Evolutionary conservation across 2,797 vertebrate species (phyloP).

Genomic region (Capromys pilorides): DNA sequence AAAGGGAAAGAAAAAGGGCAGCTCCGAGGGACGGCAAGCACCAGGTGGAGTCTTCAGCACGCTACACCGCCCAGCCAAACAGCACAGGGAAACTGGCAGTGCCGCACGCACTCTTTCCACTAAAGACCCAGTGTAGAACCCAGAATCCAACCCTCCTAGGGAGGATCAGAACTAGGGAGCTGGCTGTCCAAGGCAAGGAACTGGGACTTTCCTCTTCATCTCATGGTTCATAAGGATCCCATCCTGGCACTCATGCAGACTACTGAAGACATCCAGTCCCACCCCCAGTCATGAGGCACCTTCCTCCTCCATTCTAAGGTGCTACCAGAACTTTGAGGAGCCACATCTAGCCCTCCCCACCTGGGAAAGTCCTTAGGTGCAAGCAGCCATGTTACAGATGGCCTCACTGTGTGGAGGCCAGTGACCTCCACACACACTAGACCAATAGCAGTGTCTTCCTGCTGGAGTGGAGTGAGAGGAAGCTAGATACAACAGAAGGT

Average conservation of each 20-base stretch:
- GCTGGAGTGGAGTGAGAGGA: not conserved
- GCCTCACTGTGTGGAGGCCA: not conserved
- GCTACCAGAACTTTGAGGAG: not conserved
- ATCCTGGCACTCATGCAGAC: not conserved
- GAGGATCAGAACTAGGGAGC: not conserved
- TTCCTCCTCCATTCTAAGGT: not conserved
- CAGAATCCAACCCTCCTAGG: not conserved
- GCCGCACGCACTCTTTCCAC: not conserved
- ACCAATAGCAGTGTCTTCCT: not conserved
- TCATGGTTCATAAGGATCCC: not conserved
- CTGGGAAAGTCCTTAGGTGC: not conserved
- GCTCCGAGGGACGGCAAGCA: not conserved
- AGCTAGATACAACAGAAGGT: not conserved
- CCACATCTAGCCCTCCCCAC: not conserved
- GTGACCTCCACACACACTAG: not conserved
- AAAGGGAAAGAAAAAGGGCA: not conserved
- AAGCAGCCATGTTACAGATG: not conserved
- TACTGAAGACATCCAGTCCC: not conserved
- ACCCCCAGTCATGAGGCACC: accelerated
- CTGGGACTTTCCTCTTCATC: not conserved
- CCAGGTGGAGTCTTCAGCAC: not conserved
- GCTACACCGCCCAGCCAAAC: not conserved
- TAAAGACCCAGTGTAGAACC: not conserved
- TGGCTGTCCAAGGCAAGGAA: not conserved
- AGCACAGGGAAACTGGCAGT: not conserved